Base-by-base conservation (phyloP, 2,797 vertebrate genomes). In the Sebastes aleutianus region DNA sequence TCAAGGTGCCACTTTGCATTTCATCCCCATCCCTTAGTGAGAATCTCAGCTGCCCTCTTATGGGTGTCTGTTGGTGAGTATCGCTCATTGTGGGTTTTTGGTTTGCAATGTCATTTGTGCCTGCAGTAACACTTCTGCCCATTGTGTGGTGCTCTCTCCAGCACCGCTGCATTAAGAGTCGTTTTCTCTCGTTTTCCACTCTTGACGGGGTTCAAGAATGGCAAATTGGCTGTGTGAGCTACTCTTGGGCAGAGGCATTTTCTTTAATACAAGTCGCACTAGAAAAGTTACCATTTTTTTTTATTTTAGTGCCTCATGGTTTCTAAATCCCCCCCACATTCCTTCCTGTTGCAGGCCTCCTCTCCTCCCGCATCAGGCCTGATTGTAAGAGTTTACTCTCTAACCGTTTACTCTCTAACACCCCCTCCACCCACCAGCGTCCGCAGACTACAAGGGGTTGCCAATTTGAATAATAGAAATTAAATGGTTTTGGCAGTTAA, bases 351-450 rank as follows among this genome's bases (percentile, higher is more conserved):
- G 80, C 92, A 94, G 93, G 93, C 93, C 83, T 93, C 96, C 88
- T 97, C 96, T 96, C 96, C 96, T 95, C 96, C 96, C 92, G 96
- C 97, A 93, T 97, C 97, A 96, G 96, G 97, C 96, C 96, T 97
- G 97, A 97, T 97, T 97, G 97, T 97, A 97, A 97, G 97, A 96
- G 95, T 95, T 91, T 87, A 70, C 95, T 85, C 57, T 91, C 85
- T 84, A 78, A 88, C 75, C 92, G 89, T 96, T 92, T 96, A 67
- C 78, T 84, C 78, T 89, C 82, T 92, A 92, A 93, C 92, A 91
- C 91, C 81, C 73, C 70, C 78, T 76, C 63, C 86, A 87, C 84
- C 85, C 79, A 77, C 82, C 72, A 70, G 82, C 65, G 81, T 88
- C 89, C 61, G 36, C 86, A 86, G 89, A 91, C 91, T 80, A 90